These are phyloP conservation scores for Kryptopterus vitreolus DNA, from an alignment of 2,797 vertebrate species.

Conservation along the genomic window DNA sequence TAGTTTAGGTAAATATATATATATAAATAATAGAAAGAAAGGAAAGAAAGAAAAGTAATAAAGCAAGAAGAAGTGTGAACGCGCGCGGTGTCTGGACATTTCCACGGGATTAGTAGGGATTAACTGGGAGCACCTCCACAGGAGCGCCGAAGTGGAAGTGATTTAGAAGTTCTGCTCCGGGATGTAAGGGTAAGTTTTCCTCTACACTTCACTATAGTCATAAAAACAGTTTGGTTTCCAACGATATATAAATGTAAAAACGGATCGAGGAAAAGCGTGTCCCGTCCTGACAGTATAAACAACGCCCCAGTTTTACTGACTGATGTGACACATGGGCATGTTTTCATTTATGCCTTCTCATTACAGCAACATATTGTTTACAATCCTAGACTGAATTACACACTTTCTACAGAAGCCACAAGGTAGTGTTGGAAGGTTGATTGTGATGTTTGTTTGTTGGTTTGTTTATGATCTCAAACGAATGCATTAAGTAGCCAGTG, in stretches of 20 bases:
- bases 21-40: background rate
- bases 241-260: background rate
- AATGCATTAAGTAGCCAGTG: background rate
- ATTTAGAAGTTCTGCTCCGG: background rate
- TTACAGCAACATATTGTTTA: background rate
- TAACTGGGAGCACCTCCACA: background rate
- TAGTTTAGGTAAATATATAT: background rate
- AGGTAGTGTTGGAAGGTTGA: too few species aligned
- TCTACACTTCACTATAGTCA: too few species aligned
- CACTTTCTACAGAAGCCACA: background rate
- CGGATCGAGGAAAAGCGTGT: background rate
- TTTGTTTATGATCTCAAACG: background rate
- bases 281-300: background rate
- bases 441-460: background rate
- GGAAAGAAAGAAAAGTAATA: background rate
- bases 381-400: too few species aligned
- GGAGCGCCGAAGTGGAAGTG: background rate
- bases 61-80: background rate
- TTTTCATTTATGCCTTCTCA: background rate
- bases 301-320: background rate
- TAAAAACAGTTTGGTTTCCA: too few species aligned
- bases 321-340: background rate
- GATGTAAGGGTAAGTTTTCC: conserved; percentile 13
- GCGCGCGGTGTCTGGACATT: background rate
- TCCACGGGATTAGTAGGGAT: background rate